These are phyloP conservation scores for Dicrurus megarhynchus DNA, from an alignment of 2,113 vertebrate species.

Conservation along the genomic window DNA sequence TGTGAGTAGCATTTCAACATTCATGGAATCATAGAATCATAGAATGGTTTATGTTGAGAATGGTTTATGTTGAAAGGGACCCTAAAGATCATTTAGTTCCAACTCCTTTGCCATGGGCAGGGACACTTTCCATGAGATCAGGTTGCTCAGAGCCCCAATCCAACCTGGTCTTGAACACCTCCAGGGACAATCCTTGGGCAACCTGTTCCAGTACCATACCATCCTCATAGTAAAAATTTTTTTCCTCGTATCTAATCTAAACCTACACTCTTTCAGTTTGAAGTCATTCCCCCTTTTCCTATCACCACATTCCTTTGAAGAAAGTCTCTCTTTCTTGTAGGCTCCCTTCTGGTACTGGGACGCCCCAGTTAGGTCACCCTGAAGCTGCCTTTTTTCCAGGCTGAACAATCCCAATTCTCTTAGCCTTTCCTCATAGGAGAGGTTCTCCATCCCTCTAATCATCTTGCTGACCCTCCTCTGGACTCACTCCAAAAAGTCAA, in stretches of 20 bases:
- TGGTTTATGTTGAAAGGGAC: neutral
- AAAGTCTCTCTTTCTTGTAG: neutral
- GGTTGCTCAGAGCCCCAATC: neutral
- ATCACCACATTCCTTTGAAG: neutral
- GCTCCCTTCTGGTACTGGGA: neutral
- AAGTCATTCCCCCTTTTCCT: neutral
- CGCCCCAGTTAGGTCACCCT: too few relatives aligned
- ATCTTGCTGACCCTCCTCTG: neutral
- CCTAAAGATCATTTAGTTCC: neutral
- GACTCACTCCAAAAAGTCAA: fast-evolving
- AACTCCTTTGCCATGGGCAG: neutral
- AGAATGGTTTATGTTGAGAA: neutral
- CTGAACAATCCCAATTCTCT: neutral
- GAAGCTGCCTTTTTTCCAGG: neutral
- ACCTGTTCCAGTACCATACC: neutral
- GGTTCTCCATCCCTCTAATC: neutral
- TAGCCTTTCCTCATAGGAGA: neutral
- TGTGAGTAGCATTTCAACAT: neutral
- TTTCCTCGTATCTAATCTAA: neutral
- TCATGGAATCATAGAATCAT: neutral
- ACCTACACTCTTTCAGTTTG: neutral
- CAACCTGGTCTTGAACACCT: neutral
- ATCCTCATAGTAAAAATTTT: neutral
- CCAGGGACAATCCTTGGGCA: neutral
- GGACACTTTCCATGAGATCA: neutral